Percentiles rank a stretch among this genome's conserved stretches.
These are phyloP conservation scores for Mythimna impura DNA, from an alignment of 2,888 invertebrate genomes.

Conservation along the genomic window DNA sequence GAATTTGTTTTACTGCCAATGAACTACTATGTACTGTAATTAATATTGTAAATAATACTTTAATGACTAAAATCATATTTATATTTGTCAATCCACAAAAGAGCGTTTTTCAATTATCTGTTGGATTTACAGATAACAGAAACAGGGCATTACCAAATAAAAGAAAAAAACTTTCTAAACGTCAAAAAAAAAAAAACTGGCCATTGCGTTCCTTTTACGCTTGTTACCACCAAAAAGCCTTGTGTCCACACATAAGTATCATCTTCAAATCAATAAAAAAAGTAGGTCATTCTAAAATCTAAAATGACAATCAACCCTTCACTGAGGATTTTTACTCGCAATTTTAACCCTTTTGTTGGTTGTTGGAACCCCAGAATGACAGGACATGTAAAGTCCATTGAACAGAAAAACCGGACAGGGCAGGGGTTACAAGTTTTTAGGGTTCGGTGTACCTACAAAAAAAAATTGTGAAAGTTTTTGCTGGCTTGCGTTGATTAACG, in stretches of 20 bases:
- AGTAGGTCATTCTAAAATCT: constrained; percentile 63
- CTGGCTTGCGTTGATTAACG: not conserved
- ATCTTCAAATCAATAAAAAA: constrained; percentile 57
- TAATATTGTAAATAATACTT: not conserved
- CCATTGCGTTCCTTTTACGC: not conserved
- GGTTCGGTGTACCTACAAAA: constrained; percentile 21
- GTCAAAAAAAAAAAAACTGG: constrained; percentile 14
- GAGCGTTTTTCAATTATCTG: not conserved
- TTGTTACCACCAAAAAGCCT: not conserved
- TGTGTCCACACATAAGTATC: constrained; percentile 15
- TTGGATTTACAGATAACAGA: not conserved
- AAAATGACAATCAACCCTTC: constrained; percentile 71
- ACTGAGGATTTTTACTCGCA: constrained; percentile 69
- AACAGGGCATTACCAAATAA: no score
- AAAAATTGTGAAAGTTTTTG: constrained; percentile 5
- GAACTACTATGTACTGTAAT: not conserved
- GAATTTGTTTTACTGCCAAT: constrained; percentile 43
- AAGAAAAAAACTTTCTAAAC: not conserved
- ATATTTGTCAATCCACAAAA: not conserved
- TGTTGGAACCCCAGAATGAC: constrained; percentile 73
- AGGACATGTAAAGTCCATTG: constrained; percentile 84
- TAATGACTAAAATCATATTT: constrained; percentile 3
- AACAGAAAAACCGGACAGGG: constrained; percentile 74
- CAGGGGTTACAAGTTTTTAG: constrained; percentile 54
- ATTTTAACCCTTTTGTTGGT: constrained; percentile 75